phyloP scores from a whole-genome alignment of 2,888 invertebrate species.

The Dicyrtomina minuta region DNA sequence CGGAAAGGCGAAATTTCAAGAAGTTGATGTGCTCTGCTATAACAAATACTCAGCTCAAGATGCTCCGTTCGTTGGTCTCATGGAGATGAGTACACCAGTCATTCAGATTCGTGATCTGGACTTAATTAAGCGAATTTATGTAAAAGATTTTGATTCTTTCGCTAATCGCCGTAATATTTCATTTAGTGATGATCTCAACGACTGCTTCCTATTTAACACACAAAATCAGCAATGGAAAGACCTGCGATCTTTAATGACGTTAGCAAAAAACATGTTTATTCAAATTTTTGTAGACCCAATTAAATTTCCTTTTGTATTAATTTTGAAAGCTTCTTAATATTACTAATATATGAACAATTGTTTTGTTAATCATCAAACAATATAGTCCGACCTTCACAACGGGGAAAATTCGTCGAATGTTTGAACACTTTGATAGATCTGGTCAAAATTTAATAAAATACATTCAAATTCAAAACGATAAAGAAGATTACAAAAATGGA shows the following conservation, averaged over 20 bases:
- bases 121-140: neutral
- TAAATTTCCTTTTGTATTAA: too few species aligned
- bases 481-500: neutral
- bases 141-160: conserved; percentile 30
- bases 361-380: too few species aligned
- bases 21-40: too few species aligned
- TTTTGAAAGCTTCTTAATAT: too few species aligned
- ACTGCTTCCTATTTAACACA: conserved; percentile 7
- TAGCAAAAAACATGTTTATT: too few species aligned
- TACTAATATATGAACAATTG: too few species aligned
- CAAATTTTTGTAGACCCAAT: too few species aligned
- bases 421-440: conserved; percentile 39
- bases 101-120: conserved; percentile 19
- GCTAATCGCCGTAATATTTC: conserved; percentile 15
- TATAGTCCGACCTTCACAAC: conserved; percentile 49
- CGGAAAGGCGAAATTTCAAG: too few species aligned
- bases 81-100: conserved; percentile 5
- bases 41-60: neutral
- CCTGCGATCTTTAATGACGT: conserved; percentile 30
- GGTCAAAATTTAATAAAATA: conserved; percentile 34
- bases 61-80: conserved; percentile 16
- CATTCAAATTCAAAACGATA: neutral
- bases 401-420: conserved; percentile 38
- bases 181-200: neutral
- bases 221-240: conserved; percentile 41